Conservation (phyloP, 1,140 invertebrate species). For the Anadara kagoshimensis region DNA sequence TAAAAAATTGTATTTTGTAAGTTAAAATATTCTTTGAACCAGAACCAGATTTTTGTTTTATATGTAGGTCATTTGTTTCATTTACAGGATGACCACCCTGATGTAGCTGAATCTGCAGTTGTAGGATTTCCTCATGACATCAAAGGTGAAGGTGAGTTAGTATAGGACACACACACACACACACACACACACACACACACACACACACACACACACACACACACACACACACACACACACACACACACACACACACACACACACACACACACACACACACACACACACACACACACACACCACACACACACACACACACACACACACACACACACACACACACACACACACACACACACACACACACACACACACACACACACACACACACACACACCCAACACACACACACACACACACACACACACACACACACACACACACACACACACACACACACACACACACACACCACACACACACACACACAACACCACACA, state of each 20-base stretch:
- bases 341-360: conserved; percentile 18
- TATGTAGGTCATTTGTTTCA: not conserved
- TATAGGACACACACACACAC: conserved; percentile 10
- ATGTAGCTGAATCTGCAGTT: conserved; percentile 75
- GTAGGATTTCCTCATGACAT: conserved; percentile 76
- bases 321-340: conserved; percentile 19
- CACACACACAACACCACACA: conserved; percentile 25
- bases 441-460: conserved; percentile 20
- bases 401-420: conserved; percentile 19
- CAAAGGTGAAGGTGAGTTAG: conserved; percentile 73
- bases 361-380: conserved; percentile 26
- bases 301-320: conserved; percentile 21
- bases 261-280: conserved; percentile 20
- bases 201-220: conserved; percentile 23
- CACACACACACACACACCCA: conserved; percentile 21
- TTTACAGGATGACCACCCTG: conserved; percentile 70
- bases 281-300: conserved; percentile 24
- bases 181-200: conserved; percentile 20
- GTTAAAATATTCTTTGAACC: too few species aligned
- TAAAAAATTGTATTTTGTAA: too few species aligned
- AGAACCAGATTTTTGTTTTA: too few species aligned
- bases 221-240: conserved; percentile 23
- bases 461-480: conserved; percentile 19
- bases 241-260: conserved; percentile 18
- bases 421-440: conserved; percentile 23